Base-by-base conservation (phyloP, 1,140 invertebrate species). In the Drosophila auraria region DNA sequence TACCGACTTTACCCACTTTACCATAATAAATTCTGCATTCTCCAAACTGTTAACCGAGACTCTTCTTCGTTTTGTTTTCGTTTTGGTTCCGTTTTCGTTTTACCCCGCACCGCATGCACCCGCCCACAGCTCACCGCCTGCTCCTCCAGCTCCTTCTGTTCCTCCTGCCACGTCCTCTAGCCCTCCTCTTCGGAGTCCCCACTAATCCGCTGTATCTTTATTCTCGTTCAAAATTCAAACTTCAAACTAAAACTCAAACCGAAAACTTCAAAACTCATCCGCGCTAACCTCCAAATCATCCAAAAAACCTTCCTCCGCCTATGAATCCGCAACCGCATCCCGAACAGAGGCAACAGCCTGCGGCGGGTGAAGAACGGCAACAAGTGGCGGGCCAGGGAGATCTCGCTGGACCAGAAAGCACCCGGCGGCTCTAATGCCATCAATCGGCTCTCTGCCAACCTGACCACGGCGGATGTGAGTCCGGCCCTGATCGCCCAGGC, bases 401-500 rank as follows among this genome's bases (percentile, higher is more conserved):
- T 94, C 33, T 93, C 94, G 4, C 92, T 95, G 57, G 94, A 95
- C 82, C 87, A 92, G 65, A 93, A 93, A 45, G 76, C 92, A 25
- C 11, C 20, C 12, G 36, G 54, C 38, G 53, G 53, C 27, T 80
- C 74, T 5, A 90, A 87, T 68, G 50, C 87, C 36, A 58, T 92
- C 45, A 93, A 93, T 78, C 72, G 92, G 5, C 71, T 92, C 3
- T 93, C 92, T 30, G 92, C 92, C 2, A 93, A 93, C 76, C 50
- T 93, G 11, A 87, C 91, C 20, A 91, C 90, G 27, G 80, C 91
- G 15, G 92, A 93, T 57, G 83, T 93, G 25, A 93, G 92, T 83
- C 92, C 92, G 5, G 91, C 97, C 6, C 94, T 97, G n/a, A 97
- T 98, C 80, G 98, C 98, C n/a, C 98, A 99, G 93, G 98, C 98